Base-by-base conservation (phyloP, 2,797 vertebrate genomes). In the Coregonus sp. region DNA sequence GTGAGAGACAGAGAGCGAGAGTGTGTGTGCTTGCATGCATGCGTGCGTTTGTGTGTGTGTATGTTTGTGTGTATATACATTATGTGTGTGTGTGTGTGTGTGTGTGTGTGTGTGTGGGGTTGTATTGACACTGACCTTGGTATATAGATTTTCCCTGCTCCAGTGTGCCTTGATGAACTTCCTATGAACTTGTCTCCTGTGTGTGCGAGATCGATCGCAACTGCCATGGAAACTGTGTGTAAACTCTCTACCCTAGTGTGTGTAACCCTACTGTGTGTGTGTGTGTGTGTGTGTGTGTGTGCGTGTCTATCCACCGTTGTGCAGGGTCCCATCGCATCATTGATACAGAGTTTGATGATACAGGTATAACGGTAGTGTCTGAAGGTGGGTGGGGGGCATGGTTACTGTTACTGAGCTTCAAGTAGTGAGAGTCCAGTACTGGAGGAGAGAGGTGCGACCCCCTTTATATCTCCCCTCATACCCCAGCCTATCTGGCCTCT, bases 311-410 rank as follows among this genome's bases (percentile, higher is more conserved):
- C 92, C 94, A 86, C 92, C 92, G 89, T 92, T 91, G 84, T 94
- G 86, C 96, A 99, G 98, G 98, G 95, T 99, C 98, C 91, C 98
- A 98, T 90, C 96, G 97, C 94, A 97, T 99, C 97, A 97, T 95
- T 97, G 97, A 99, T 93, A 96, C 97, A 96, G 98, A 99, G 95
- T 98, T 97, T 96, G 98, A 99, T 96, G 97, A 98, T 96, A n/a
- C 56, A 61, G 97, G 95, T 96, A 97, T 98, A 96, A 95, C 96
- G 93, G 95, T 97, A 93, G 95, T 96, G 90, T 94, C 95, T 93
- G 94, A 96, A 99, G 98, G 98, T 99, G 96, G 95, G 97, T 98
- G 95, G 94, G 92, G 76, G 93, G 77, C 94, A 93, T 92, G 94
- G 92, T 92, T 91, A 92, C 92, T 91, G 89, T 85, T 92, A 85